Evolutionary conservation across 2,888 invertebrate species (phyloP), one percentile per base, ranked within the genome.

Genomic region (Tachina lurida): DNA sequence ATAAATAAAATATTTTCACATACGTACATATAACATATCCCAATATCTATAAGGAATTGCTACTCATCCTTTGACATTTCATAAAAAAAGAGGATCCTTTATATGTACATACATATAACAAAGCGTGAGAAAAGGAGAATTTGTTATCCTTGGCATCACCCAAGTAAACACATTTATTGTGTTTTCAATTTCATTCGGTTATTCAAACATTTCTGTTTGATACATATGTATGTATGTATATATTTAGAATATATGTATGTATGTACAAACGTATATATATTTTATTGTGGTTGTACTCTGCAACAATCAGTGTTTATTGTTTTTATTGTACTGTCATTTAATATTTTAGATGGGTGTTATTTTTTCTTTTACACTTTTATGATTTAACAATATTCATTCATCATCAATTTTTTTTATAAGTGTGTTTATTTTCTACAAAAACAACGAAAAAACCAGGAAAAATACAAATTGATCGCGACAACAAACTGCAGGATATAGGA

Each of bases 91-190:
- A 52, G 45, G 60, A 70, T 63, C 41, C 65, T 17, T 41, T 22
- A 67, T 10, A 10, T 9, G 3, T 10, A 58, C 9, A 41, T 31
- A 31, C 3, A 4, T 22, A 73, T 3, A 65, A 43, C 12, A 45
- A 75, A 82, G 82, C 85, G 85, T 86, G 85, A 83, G 85, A 86
- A 86, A 43, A 71, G 75, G 75, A 78, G 75, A 75, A 71, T 54
- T 65, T 75, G 63, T 71, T 86, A 79, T 86, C 82, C 85, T 86
- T 84, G 65, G 54, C 60, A 71, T 41, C 78, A 79, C 65, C 75
- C 83, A 82, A 83, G 79, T 67, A 82, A 77, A 79, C 85, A 86
- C 49, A 86, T 84, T 79, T 79, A 68, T 54, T 45, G 54, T 71
- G 17, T 47, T 56, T 78, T 63, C 43, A 19, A 41, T 62, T 54